Percentiles rank a stretch among this genome's conserved stretches.
Evolutionary conservation across 2,888 invertebrate species (phyloP).

Genomic region (Lottia scabra): DNA sequence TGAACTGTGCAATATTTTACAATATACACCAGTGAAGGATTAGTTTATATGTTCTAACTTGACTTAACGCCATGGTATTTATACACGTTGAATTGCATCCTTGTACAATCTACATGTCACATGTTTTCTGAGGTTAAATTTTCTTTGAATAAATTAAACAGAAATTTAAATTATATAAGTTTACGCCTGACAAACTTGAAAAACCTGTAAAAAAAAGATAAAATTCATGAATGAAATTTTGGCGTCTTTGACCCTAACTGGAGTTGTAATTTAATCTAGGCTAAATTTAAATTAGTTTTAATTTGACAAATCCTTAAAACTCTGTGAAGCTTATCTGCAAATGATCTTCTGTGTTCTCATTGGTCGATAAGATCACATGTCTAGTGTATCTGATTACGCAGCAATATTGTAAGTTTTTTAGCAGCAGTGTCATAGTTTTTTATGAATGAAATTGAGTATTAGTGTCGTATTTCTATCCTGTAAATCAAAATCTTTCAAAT

Average conservation of each 20-base stretch:
- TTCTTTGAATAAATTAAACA: too few relatives aligned
- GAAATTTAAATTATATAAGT: too few relatives aligned
- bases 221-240: not conserved
- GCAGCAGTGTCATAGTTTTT: not conserved
- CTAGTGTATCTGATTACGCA: not conserved
- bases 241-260: too few relatives aligned
- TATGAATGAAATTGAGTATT: not conserved
- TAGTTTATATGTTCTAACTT: too few relatives aligned
- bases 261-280: not conserved
- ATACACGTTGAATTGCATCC: too few relatives aligned
- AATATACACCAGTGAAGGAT: too few relatives aligned
- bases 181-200: too few relatives aligned
- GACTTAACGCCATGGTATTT: too few relatives aligned
- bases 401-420: not conserved
- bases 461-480: not conserved
- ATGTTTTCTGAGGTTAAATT: too few relatives aligned
- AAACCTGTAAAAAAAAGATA: not conserved
- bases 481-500: not conserved
- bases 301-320: not conserved
- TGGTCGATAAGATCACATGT: conserved; percentile 1
- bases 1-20: too few relatives aligned
- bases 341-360: not conserved
- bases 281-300: conserved; percentile 4
- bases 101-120: too few relatives aligned
- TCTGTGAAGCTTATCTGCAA: not conserved